These are phyloP conservation scores for Clarias laeviceps DNA, from an alignment of 2,797 vertebrate species.

Conservation along the genomic window DNA sequence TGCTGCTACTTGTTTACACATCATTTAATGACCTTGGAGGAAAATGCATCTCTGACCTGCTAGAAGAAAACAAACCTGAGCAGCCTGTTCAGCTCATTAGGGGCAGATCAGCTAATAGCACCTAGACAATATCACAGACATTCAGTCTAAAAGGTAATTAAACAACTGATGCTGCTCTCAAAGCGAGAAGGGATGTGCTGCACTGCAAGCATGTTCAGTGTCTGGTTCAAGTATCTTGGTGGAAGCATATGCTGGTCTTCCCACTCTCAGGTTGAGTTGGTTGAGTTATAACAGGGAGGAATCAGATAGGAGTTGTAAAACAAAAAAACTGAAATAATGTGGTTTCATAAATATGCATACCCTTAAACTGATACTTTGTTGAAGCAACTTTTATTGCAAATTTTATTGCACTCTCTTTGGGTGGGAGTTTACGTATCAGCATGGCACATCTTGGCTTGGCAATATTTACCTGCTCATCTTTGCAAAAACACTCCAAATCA, in stretches of 20 bases:
- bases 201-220: not conserved
- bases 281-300: not conserved
- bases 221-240: not conserved
- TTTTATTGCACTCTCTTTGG: no score
- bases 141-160: slow-evolving; percentile 9
- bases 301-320: not conserved
- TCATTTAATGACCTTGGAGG: slow-evolving; percentile 12
- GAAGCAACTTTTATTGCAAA: no score
- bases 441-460: no score
- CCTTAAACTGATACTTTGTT: no score
- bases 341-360: no score
- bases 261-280: not conserved
- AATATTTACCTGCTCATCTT: no score
- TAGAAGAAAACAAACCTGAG: not conserved
- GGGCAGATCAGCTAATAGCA: not conserved
- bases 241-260: not conserved
- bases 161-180: not conserved
- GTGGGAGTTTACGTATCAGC: no score
- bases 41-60: slow-evolving; percentile 1
- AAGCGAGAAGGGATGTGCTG: not conserved
- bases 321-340: no score
- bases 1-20: slow-evolving; percentile 11
- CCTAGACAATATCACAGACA: slow-evolving; percentile 4
- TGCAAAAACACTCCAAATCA: no score
- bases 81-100: slow-evolving; percentile 5